Conservation (phyloP, 1,140 invertebrate species). For the Procambarus clarkii region DNA sequence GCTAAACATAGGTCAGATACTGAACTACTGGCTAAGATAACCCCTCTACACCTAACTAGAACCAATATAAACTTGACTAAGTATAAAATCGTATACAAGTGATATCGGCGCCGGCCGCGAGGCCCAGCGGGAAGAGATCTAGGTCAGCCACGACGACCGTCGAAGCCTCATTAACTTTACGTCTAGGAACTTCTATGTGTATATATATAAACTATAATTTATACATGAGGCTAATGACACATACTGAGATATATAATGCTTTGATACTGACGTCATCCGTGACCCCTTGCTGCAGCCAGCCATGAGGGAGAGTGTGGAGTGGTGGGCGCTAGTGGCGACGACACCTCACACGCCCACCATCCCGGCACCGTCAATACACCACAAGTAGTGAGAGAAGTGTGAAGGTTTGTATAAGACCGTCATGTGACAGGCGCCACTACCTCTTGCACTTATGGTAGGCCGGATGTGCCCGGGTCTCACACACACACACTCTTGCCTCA, state of each 20-base stretch:
- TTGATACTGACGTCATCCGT: constrained; percentile 20
- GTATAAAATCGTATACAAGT: constrained; percentile 64
- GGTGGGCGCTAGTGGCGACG: not conserved
- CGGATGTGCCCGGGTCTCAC: too few relatives aligned
- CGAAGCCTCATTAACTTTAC: constrained; percentile 24
- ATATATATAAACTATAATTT: constrained; percentile 25
- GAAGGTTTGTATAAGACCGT: too few relatives aligned
- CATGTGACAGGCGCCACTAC: too few relatives aligned
- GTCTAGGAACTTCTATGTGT: constrained; percentile 54
- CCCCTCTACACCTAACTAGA: constrained; percentile 6
- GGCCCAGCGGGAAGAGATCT: constrained; percentile 45
- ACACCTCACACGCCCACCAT: too few relatives aligned
- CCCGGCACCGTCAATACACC: too few relatives aligned
- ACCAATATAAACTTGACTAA: constrained; percentile 42
- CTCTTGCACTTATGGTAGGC: too few relatives aligned
- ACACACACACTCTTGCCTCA: too few relatives aligned
- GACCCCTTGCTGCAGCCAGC: not conserved
- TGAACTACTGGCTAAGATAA: constrained; percentile 1
- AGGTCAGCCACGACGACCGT: not conserved
- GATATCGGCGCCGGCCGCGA: constrained; percentile 16
- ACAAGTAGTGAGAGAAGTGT: too few relatives aligned
- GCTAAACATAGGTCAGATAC: not conserved
- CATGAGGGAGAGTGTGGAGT: not conserved
- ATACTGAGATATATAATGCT: not conserved
- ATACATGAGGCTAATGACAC: constrained; percentile 26